Base-by-base conservation (phyloP, 2,113 vertebrate genomes). In the Telmatochromis sp. region DNA sequence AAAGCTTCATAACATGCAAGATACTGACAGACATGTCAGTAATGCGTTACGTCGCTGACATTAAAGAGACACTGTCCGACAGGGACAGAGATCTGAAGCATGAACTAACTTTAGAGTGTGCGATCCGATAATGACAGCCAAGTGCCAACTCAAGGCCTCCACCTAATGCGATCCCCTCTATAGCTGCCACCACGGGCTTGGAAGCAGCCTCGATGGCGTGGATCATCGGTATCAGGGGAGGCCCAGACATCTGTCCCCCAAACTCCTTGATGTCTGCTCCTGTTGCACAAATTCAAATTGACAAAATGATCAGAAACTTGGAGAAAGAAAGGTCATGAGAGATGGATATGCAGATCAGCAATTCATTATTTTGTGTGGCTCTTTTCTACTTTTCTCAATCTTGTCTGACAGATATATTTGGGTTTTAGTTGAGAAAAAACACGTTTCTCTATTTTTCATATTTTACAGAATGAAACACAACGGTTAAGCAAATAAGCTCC, bases 91-190 rank as follows among this genome's bases (percentile, higher is more conserved):
- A 85, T 81, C 9, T 71, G 17, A 91, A 53, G 50, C 15, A 53
- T 86, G 57, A 84, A 94, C 95, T 90, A 33, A 99, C 98, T 97
- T 98, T 95, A 19, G 87, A 84, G 8, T 98, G 96, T 37, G 97
- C 97, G 4, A 99, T 83, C 40, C 98, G 96, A 90, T 99, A 99
- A 94, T 99, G 98, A 94, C 98, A 99, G 89, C 96, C 97, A 45
- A 99, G 96, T 0, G 98, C 97, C 82, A 99, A 87, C 93, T 99
- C 98, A 8, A 99, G 95, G 8, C 97, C 98, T 37, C 98, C 98
- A 23, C 98, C 98, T 3, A 99, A 84, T 42, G 98, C 98, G 5
- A 96, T 0, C 2, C 97, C 97, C 84, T 99, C 97, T 55, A 99
- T 98, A 60, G 98, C 98, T 2, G 98, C 98, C 89, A 99, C 97